Evolutionary conservation across 2,888 invertebrate genomes (phyloP), one percentile per base, ranked within the genome.

Genomic region (Drosophila mimica): DNA sequence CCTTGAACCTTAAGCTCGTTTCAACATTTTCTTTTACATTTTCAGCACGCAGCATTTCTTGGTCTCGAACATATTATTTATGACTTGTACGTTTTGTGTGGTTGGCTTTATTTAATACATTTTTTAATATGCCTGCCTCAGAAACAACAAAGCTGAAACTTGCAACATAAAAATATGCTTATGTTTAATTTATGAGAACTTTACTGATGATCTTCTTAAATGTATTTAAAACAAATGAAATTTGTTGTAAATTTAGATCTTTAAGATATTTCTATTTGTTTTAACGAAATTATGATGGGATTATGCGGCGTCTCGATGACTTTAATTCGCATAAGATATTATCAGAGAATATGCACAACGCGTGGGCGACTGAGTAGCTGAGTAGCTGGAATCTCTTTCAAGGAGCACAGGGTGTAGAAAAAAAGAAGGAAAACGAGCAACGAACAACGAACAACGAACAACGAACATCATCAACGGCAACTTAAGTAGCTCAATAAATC

Each of bases 401-500:
- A 52, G 40, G 11, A 36, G 40, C 9, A 36, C 4, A 58, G 57
- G 56, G 20, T 17, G 40, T 28, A 34, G 20, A 11, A 28, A 64
- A 20, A 43, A 15, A 3, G 25, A 13, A 17, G 7, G n/a, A 40
- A 57, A 36, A 28, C 58, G 25, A 57, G 15, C 36, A 58, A 38
- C 52, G 25, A 25, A 25, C 25, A n/a, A n/a, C n/a, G 53, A 68
- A 40, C 76, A 76, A 46, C 43, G 43, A 43, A 43, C 43, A 59
- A 53, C 52, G 57, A 70, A 63, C 77, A 77, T 81, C 84, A 84
- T 83, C 85, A 85, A 68, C 82, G 70, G 77, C 81, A 85, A 70
- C 85, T 76, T 82, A 85, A 85, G 85, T 85, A 85, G 83, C 83
- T 78, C 87, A 79, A 85, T 85, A 85, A 85, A 85, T 85, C 85